phyloP scores from a whole-genome alignment of 2,797 vertebrate genomes.

The Acridotheres tristis region DNA sequence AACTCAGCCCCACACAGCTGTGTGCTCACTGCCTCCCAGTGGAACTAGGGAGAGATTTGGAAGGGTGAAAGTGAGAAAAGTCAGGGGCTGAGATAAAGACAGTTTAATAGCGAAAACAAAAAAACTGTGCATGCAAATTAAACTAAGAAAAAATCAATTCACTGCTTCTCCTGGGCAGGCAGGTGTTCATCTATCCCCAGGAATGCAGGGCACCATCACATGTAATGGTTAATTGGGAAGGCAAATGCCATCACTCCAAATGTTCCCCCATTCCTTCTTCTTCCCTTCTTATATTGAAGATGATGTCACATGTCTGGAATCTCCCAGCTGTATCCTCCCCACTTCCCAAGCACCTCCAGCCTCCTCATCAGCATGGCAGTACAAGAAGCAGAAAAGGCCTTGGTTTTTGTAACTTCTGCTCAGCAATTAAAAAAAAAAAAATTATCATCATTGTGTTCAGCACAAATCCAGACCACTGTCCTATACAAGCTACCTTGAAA shows the following conservation, averaged over 20 bases:
- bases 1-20: not conserved
- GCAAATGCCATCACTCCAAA: not conserved
- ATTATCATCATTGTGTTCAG: not conserved
- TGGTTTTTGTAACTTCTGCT: not conserved
- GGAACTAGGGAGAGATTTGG: rapidly evolving
- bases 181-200: not conserved
- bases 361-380: not conserved
- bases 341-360: not conserved
- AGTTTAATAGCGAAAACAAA: not conserved
- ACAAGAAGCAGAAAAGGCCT: not conserved
- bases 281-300: not conserved
- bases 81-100: not conserved
- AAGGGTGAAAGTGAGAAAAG: not conserved
- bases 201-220: not conserved
- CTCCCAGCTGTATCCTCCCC: not conserved
- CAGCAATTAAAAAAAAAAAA: not conserved
- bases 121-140: not conserved
- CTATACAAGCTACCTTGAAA: not conserved
- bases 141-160: not conserved
- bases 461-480: not conserved
- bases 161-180: rapidly evolving
- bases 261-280: not conserved
- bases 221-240: not conserved
- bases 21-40: not conserved
- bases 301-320: not conserved